These are phyloP conservation scores for Cerastis rubricosa DNA, from an alignment of 2,888 invertebrate genomes.

Conservation along the genomic window DNA sequence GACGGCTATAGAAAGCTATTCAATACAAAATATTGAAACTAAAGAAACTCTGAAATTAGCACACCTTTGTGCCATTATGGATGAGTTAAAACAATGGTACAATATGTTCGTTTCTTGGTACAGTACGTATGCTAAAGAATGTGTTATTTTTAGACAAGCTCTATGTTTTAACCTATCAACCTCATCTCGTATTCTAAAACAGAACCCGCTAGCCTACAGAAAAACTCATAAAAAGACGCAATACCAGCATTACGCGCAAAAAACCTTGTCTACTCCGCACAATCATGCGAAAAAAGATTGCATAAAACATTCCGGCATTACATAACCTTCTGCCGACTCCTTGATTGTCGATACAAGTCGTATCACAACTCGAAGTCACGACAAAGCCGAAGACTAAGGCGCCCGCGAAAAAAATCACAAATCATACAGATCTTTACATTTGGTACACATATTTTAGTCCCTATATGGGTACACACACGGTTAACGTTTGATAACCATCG, in stretches of 20 bases:
- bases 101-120: background rate
- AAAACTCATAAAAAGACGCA: conserved; percentile 50
- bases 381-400: conserved; percentile 50
- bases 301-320: conserved; percentile 67
- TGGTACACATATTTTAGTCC: conserved; percentile 65
- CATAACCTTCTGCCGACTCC: conserved; percentile 59
- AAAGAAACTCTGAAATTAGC: background rate
- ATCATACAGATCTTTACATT: conserved; percentile 67
- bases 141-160: background rate
- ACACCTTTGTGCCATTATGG: background rate
- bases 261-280: conserved; percentile 59
- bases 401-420: conserved; percentile 70
- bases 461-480: conserved; percentile 65
- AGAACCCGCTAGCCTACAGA: conserved; percentile 30
- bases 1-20: background rate
- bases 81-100: conserved; percentile 9
- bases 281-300: conserved; percentile 63
- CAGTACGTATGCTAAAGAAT: background rate
- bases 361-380: conserved; percentile 58
- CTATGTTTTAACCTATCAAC: conserved; percentile 21
- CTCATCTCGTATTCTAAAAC: conserved; percentile 35
- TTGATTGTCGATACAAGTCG: conserved; percentile 62
- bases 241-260: conserved; percentile 56
- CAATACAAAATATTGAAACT: conserved; percentile 4
- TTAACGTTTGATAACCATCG: conserved; percentile 69